phyloP scores from a whole-genome alignment of 2,797 vertebrate species.

The Crenuchus spilurus region DNA sequence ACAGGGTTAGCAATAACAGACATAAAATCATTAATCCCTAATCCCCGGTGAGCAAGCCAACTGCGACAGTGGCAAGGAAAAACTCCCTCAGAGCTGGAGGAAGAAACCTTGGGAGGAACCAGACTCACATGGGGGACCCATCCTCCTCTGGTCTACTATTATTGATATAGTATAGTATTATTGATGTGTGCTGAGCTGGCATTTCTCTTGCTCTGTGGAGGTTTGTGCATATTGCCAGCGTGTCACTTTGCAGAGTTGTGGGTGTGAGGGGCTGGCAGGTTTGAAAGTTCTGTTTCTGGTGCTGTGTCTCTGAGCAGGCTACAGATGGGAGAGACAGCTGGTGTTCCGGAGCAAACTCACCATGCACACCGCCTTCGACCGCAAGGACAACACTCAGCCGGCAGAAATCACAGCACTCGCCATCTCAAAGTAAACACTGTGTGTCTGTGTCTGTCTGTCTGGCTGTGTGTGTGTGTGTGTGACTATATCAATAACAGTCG shows the following conservation, averaged over 20 bases:
- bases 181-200: too few relatives aligned
- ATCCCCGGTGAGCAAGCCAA: too few relatives aligned
- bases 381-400: constrained; percentile 96
- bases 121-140: too few relatives aligned
- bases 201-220: neutral
- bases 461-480: neutral
- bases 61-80: too few relatives aligned
- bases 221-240: neutral
- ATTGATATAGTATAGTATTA: too few relatives aligned
- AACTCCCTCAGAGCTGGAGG: too few relatives aligned
- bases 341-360: constrained; percentile 98
- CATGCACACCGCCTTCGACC: constrained; percentile 98
- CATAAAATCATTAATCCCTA: too few relatives aligned
- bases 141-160: too few relatives aligned
- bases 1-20: too few relatives aligned
- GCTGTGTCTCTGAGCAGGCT: constrained; percentile 75
- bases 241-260: constrained; percentile 22
- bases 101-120: too few relatives aligned
- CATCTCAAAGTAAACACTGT: constrained; percentile 88
- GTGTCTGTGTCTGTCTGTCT: neutral
- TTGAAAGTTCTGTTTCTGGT: constrained; percentile 9
- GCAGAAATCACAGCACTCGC: constrained; percentile 92
- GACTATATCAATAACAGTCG: too few relatives aligned
- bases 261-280: constrained; percentile 34
- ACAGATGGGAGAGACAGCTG: constrained; percentile 97